Evolutionary conservation across 2,113 vertebrate genomes (phyloP), one percentile per base, ranked within the genome.

Genomic region (Plectropomus leopardus): DNA sequence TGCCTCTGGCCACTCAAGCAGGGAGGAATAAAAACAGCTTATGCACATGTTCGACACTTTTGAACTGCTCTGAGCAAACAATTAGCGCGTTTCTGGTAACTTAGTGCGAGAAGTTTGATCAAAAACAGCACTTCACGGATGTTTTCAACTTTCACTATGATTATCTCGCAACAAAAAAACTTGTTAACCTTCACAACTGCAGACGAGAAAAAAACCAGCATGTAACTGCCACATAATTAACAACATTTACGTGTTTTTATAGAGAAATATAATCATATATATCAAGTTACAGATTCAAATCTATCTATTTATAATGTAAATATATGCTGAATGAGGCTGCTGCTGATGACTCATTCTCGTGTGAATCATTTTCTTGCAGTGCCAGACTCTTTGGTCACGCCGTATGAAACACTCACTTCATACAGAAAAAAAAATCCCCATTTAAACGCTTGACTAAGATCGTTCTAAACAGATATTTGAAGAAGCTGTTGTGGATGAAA

Each of bases 1-100:
- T 88, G 89, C 92, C 86, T 90, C 85, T 92, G 92, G 90, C 84
- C 90, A 89, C 72, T 89, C 83, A 89, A 91, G 89, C 89, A 83
- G 58, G 84, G 85, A 88, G 88, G 86, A 86, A 90, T 87, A 89
- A 92, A 92, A 88, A 93, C 86, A 88, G 86, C 86, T 90, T 88
- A 90, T 90, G 88, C 90, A 93, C 90, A 92, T 83, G 87, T 84
- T 92, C 58, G 3, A 86, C 83, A 92, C 84, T 89, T 83, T 72
- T 74, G 26, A 82, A 93, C 65, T 28, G 89, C 90, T 90, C 76
- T 86, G 76, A 89, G 88, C 84, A 78, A 86, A 93, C 83, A 90
- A 90, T 90, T 88, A 84, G 76, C 79, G 16, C 5, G 19, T 87
- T 87, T 83, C 72, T 83, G 26, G 24, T 44, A 87, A 88, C 78